Evolutionary conservation across 2,113 vertebrate species (phyloP).

Genomic region (Pithys albifrons): DNA sequence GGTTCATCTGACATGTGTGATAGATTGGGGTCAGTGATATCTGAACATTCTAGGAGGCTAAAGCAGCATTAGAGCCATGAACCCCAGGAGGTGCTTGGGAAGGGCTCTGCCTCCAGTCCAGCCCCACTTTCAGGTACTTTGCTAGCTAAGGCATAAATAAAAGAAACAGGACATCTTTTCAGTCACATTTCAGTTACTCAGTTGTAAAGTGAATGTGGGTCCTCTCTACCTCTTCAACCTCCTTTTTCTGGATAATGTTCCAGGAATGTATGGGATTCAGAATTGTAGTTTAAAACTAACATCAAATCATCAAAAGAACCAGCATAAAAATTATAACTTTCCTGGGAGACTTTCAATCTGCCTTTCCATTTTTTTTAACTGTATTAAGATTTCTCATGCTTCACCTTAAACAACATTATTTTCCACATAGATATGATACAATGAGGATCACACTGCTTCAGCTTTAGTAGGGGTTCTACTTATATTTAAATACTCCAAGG

Average conservation of each 20-base stretch:
- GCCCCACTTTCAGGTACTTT: background rate
- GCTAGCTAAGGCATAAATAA: no score
- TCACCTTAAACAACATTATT: background rate
- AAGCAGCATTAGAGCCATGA: background rate
- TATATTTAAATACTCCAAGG: conserved; percentile 45
- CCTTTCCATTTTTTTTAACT: background rate
- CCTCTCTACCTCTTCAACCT: background rate
- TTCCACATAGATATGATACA: background rate
- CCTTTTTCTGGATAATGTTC: background rate
- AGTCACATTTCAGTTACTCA: background rate
- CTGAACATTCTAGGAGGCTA: background rate
- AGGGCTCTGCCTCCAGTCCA: background rate
- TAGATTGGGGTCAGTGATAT: background rate
- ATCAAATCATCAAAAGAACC: background rate
- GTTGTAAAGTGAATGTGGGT: background rate
- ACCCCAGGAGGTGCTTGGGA: background rate
- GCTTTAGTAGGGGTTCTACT: conserved; percentile 49
- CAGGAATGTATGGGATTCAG: background rate
- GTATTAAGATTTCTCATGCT: background rate
- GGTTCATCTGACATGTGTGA: background rate
- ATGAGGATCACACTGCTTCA: background rate
- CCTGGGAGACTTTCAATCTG: background rate
- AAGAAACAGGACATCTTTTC: background rate
- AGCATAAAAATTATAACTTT: background rate
- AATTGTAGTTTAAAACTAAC: background rate